Evolutionary conservation across 2,888 invertebrate species (phyloP).

Genomic region (Colostygia pectinataria): DNA sequence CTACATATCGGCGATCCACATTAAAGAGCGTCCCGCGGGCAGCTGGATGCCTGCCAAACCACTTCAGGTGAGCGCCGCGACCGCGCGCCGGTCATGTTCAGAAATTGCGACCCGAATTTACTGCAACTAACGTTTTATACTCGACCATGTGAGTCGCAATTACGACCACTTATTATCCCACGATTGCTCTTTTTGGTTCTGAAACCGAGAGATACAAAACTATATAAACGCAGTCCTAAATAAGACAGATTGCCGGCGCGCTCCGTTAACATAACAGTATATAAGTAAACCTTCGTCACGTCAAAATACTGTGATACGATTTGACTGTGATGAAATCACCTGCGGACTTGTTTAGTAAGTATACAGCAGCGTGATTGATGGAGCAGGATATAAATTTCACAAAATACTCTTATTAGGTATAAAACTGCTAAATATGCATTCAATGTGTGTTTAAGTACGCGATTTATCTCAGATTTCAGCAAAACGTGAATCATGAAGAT

Average conservation of each 20-base stretch:
- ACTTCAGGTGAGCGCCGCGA: conserved; percentile 57
- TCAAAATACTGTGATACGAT: conserved; percentile 37
- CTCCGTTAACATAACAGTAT: conserved; percentile 23
- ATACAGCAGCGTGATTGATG: conserved; percentile 55
- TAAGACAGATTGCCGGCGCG: conserved; percentile 28
- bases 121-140: conserved; percentile 32
- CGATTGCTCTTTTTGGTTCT: background rate
- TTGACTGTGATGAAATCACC: conserved; percentile 46
- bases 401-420: conserved; percentile 12
- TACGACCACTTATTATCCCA: conserved; percentile 13
- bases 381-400: conserved; percentile 40
- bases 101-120: conserved; percentile 41
- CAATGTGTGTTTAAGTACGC: no score
- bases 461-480: conserved; percentile 46
- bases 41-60: conserved; percentile 57
- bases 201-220: conserved; percentile 16
- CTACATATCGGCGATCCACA: conserved; percentile 31
- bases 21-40: conserved; percentile 38
- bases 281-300: conserved; percentile 44
- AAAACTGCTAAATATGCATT: no score
- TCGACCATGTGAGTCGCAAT: conserved; percentile 19
- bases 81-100: conserved; percentile 47
- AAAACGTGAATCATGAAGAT: conserved; percentile 48
- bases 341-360: conserved; percentile 34
- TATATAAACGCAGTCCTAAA: conserved; percentile 26